Evolutionary conservation across 1,140 invertebrate species (phyloP).

Genomic region (Lepidurus packardi): DNA sequence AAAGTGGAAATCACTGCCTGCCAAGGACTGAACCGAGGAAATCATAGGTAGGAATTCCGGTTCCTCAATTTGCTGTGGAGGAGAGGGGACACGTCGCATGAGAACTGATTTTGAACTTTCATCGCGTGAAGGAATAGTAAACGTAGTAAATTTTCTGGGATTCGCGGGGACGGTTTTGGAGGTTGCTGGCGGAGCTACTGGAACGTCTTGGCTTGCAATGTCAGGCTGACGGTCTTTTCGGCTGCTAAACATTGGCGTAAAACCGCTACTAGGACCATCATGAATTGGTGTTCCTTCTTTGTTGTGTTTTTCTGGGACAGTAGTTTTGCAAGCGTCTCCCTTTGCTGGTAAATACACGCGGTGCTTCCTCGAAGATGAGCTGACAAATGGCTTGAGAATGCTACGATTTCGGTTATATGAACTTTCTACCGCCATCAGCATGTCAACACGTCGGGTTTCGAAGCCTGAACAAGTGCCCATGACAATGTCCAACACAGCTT

Average conservation of each 20-base stretch:
- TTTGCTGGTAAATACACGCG: not conserved
- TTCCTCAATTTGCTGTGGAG: not conserved
- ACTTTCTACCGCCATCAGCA: constrained; percentile 6
- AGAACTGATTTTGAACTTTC: not conserved
- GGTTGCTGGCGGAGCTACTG: no score
- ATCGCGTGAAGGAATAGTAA: not conserved
- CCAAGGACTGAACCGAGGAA: not conserved
- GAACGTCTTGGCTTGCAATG: no score
- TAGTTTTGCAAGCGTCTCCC: no score
- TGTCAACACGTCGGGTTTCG: not conserved
- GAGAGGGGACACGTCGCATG: not conserved
- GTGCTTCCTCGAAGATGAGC: not conserved
- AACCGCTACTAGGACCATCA: no score
- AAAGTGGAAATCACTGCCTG: not conserved
- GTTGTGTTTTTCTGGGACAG: no score
- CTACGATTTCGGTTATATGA: not conserved
- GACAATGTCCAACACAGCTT: not conserved
- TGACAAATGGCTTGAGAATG: not conserved
- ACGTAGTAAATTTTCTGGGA: no score
- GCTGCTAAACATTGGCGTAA: no score
- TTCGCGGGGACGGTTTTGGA: no score
- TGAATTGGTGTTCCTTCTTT: no score
- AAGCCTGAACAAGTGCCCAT: not conserved
- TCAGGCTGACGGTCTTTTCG: no score
- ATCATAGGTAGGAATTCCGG: not conserved